A percentile compares a stretch with the other conserved stretches of the same genome.
Evolutionary conservation across 1,140 invertebrate species (phyloP).

Genomic region (Lasaia peninsularis): DNA sequence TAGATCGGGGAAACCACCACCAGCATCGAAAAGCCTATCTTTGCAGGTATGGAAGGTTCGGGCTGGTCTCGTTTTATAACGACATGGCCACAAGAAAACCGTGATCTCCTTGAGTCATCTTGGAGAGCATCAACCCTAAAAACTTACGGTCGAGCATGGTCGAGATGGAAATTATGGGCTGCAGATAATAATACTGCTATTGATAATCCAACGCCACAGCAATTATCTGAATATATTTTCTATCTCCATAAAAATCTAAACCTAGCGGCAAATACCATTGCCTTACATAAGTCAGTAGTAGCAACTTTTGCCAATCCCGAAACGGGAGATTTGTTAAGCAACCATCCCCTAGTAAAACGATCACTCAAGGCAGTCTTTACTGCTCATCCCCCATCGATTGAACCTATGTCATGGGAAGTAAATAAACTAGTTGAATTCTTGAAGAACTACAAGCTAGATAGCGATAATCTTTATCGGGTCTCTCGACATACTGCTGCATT

Average conservation of each 20-base stretch:
- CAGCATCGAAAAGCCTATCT: background rate
- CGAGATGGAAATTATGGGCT: conserved; percentile 14
- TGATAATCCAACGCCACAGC: background rate
- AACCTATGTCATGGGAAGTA: conserved; percentile 12
- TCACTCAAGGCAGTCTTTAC: conserved; percentile 15
- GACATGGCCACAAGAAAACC: background rate
- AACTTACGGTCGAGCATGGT: conserved; percentile 13
- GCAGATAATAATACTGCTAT: background rate
- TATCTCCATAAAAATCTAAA: conserved; percentile 4
- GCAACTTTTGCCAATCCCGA: conserved; percentile 13
- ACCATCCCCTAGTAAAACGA: conserved; percentile 17
- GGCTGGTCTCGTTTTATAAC: too few relatives aligned
- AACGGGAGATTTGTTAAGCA: background rate
- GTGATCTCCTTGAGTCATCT: background rate
- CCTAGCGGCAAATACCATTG: conserved; percentile 13
- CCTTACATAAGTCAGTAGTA: conserved; percentile 19
- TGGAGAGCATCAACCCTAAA: background rate
- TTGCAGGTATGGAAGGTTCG: background rate
- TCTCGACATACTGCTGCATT: conserved; percentile 14
- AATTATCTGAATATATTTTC: conserved; percentile 16
- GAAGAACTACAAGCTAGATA: background rate
- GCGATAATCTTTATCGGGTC: conserved; percentile 1
- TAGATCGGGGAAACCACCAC: background rate
- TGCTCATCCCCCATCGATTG: background rate
- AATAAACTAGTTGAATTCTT: conserved; percentile 8